phyloP scores from a whole-genome alignment of 2,113 vertebrate species.

The Lates calcarifer region DNA sequence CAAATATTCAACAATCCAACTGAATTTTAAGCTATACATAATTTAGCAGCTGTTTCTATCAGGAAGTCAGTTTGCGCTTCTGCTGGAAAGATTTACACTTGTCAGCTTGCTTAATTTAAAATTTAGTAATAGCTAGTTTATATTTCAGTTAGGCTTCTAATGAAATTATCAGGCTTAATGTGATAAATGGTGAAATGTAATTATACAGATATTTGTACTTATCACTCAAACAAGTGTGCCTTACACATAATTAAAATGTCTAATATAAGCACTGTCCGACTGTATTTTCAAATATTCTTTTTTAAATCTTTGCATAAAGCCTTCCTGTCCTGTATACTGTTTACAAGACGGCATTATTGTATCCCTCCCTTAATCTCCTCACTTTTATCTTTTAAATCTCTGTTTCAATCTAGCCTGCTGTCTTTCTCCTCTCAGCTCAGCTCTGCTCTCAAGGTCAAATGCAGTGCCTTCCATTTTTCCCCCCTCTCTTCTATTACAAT shows the following conservation, averaged over 20 bases:
- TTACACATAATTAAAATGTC: constrained; percentile 9
- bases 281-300: background rate
- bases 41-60: background rate
- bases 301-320: constrained; percentile 15
- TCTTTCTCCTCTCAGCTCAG: constrained; percentile 44
- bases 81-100: background rate
- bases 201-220: background rate
- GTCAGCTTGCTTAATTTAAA: constrained; percentile 15
- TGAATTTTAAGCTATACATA: background rate
- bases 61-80: background rate
- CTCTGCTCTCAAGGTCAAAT: constrained; percentile 70
- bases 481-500: constrained; percentile 42
- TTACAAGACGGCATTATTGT: constrained; percentile 34
- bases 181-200: constrained; percentile 11
- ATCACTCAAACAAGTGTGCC: background rate
- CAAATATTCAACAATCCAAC: constrained; percentile 21
- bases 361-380: constrained; percentile 48
- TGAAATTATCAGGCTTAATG: constrained; percentile 3
- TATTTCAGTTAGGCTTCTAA: constrained; percentile 3
- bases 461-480: constrained; percentile 28
- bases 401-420: constrained; percentile 43
- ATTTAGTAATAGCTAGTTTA: constrained; percentile 8
- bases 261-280: background rate
- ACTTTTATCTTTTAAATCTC: constrained; percentile 59
- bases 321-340: constrained; percentile 19